Evolutionary conservation across 2,888 invertebrate species (phyloP), one percentile per base, ranked within the genome.

Genomic region (Hemistola chrysoprasaria): DNA sequence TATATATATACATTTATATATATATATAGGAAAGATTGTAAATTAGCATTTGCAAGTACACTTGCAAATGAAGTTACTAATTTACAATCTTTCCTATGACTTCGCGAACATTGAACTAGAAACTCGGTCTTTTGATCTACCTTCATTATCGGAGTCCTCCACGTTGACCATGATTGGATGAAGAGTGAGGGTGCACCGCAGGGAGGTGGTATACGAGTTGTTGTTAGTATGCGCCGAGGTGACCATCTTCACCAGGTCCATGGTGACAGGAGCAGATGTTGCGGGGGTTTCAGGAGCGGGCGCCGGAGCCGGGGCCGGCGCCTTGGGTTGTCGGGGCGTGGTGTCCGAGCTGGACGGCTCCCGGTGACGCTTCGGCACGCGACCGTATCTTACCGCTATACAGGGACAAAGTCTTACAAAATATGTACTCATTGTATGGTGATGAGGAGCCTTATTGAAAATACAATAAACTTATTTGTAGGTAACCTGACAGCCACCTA

Each of bases 371-470:
- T 98, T 98, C 52, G 98, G 98, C 62, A 98, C 98, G 55, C 98
- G 92, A 57, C 98, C 98, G 91, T 98, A 98, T 74, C 98, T 92
- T 53, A 98, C 98, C 72, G 98, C 97, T 97, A n/a, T n/a, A n/a
- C n/a, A n/a, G n/a, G n/a, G n/a, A n/a, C n/a, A n/a, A n/a, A n/a
- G n/a, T n/a, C n/a, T n/a, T n/a, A n/a, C n/a, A n/a, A n/a, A n/a
- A n/a, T n/a, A n/a, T n/a, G n/a, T n/a, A n/a, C n/a, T n/a, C n/a
- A n/a, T n/a, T n/a, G n/a, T n/a, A n/a, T n/a, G n/a, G n/a, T n/a
- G n/a, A n/a, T n/a, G n/a, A n/a, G n/a, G n/a, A n/a, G n/a, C n/a
- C n/a, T n/a, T n/a, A n/a, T n/a, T n/a, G n/a, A n/a, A n/a, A n/a
- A n/a, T n/a, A n/a, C n/a, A n/a, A n/a, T n/a, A n/a, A n/a, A n/a